These are phyloP conservation scores for Lampropteryx suffumata DNA, from an alignment of 2,888 invertebrate species.

Conservation along the genomic window DNA sequence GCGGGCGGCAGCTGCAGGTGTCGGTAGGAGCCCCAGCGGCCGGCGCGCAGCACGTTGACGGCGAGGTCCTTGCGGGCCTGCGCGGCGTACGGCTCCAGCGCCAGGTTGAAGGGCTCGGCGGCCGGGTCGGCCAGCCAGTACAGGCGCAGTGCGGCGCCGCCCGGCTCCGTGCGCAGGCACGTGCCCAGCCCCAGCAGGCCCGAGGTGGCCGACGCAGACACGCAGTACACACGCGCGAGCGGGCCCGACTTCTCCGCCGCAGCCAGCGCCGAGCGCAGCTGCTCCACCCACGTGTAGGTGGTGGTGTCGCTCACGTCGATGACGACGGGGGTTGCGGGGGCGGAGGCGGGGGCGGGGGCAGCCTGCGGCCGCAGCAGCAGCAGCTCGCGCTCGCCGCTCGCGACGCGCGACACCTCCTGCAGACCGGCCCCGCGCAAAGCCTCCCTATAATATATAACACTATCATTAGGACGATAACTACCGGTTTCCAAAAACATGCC, in stretches of 20 bases:
- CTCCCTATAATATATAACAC: too few relatives aligned
- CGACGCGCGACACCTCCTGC: constrained; percentile 3
- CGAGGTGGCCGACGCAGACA: constrained; percentile 85
- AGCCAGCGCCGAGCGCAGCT: constrained; percentile 88
- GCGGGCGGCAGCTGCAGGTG: constrained; percentile 85
- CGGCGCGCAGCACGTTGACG: constrained; percentile 91
- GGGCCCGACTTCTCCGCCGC: constrained; percentile 78
- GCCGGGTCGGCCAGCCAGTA: constrained; percentile 86
- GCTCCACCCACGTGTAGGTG: constrained; percentile 90
- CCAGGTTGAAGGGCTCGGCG: constrained; percentile 80
- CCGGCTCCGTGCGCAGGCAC: constrained; percentile 94
- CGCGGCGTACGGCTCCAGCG: constrained; percentile 81
- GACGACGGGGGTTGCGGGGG: constrained; percentile 68
- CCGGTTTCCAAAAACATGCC: too few relatives aligned
- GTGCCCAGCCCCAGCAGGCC: constrained; percentile 95
- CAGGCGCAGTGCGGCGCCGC: constrained; percentile 89
- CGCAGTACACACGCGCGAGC: constrained; percentile 85
- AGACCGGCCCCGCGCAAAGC: too few relatives aligned
- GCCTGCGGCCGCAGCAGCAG: constrained; percentile 81
- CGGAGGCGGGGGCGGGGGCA: constrained; percentile 85
- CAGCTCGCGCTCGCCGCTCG: constrained; percentile 84
- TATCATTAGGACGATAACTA: too few relatives aligned
- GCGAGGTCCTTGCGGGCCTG: constrained; percentile 90
- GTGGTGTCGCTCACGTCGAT: constrained; percentile 87
- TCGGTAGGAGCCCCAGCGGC: constrained; percentile 93